Conservation (phyloP, 2,797 vertebrate species). For the Coranthus polyacanthus region DNA sequence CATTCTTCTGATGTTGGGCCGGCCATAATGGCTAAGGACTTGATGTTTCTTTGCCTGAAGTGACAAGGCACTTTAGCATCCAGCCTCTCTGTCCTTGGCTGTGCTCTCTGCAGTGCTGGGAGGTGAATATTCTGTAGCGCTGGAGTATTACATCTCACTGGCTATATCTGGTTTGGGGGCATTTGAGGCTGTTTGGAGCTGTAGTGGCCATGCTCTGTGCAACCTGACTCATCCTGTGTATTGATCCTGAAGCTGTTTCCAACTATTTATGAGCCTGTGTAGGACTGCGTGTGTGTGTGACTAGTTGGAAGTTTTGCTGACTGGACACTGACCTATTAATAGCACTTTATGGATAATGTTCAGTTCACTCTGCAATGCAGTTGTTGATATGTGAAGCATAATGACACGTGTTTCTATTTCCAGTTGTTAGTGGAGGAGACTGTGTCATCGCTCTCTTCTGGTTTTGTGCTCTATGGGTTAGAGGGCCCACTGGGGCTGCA, state of each 20-base stretch:
- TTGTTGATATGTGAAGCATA: conserved; percentile 29
- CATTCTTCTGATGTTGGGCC: conserved; percentile 3
- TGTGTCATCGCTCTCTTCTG: conserved; percentile 22
- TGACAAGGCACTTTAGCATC: conserved; percentile 37
- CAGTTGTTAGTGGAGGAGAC: conserved; percentile 25
- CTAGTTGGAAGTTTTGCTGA: conserved; percentile 60
- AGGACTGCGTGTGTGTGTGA: conserved; percentile 32
- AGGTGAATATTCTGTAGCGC: conserved; percentile 31
- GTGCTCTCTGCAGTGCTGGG: conserved; percentile 28
- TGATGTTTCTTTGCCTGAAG: conserved; percentile 24
- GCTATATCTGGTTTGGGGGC: conserved; percentile 45
- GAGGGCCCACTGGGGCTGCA: conserved; percentile 11
- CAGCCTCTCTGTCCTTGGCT: conserved; percentile 45
- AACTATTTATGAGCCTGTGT: conserved; percentile 54
- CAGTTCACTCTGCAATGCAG: conserved; percentile 49
- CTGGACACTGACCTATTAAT: conserved; percentile 62
- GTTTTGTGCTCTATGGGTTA: conserved; percentile 3
- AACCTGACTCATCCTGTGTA: conserved; percentile 64
- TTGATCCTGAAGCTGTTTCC: conserved; percentile 63
- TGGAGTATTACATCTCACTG: conserved; percentile 32
- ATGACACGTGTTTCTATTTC: conserved; percentile 31
- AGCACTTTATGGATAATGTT: conserved; percentile 44
- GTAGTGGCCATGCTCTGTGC: conserved; percentile 40
- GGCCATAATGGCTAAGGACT: conserved; percentile 1
- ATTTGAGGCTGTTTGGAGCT: conserved; percentile 49